Base-by-base conservation (phyloP, 2,113 vertebrate genomes). In the Elephantulus edwardii region DNA sequence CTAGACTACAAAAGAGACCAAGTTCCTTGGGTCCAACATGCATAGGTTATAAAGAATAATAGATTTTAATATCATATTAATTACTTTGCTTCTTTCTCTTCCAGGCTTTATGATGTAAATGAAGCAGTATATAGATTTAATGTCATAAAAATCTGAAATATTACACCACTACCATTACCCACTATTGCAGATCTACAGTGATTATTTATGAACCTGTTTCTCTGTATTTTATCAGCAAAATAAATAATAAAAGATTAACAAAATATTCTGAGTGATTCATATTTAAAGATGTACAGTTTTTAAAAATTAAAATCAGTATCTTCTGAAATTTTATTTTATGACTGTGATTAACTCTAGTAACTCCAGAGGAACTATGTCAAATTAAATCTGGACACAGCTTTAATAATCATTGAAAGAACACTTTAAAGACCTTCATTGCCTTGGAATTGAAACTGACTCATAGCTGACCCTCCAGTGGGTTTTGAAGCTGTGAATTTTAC, bases 111-210 rank as follows among this genome's bases (percentile, higher is more conserved):
- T 24, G 2, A n/a, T 85, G 26, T n/a, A 54, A 78, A 70, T 30
- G 78, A 2, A 54, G 78, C 30, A 68, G 22, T 78, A 52, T 12
- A 40, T 77, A 85, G 26, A 40, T 74, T 92, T 78, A 62, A 62
- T 68, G 82, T 83, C 16, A 88, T 74, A 40, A n/a, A 77, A 77
- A 83, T 72, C 6, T n/a, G 46, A 68, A 58, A 82, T 75, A 38
- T 62, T 19, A 8, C 14, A 44, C 38, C 0, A 50, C 26, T 78
- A 8, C 9, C 1, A 33, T 1, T 1, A 40, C 5, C 3, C 1
- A 33, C n/a, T n/a, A n/a, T 20, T 10, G 12, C 22, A 70, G 13
- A 91, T 1, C 17, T 75, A 62, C 9, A 14, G 2, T 74, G 78
- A 42, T 40, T 38, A 7, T 42, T 38, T 56, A 84, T 54, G 6